Percentiles rank a stretch among this genome's conserved stretches.
Evolutionary conservation across 2,113 vertebrate genomes (phyloP).

Genomic region (Paracanthobrama guichenoti): DNA sequence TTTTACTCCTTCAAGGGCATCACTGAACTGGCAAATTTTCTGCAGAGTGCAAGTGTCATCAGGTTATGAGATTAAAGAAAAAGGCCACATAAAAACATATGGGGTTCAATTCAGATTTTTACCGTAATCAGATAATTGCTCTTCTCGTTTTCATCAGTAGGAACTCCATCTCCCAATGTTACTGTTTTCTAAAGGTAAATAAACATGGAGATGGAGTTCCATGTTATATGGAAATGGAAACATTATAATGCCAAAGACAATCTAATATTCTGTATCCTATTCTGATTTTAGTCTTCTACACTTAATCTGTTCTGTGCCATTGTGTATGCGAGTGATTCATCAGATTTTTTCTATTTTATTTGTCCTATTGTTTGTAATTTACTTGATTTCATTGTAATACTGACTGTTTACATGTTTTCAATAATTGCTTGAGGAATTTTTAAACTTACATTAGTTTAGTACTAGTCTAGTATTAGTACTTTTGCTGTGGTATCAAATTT

Average conservation of each 20-base stretch:
- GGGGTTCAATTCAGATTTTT: not conserved
- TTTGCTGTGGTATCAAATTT: not conserved
- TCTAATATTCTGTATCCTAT: not conserved
- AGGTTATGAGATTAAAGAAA: not conserved
- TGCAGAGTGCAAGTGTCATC: constrained; percentile 45
- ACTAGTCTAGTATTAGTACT: not conserved
- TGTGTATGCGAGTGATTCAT: too few relatives aligned
- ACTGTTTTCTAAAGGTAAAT: constrained; percentile 46
- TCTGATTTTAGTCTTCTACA: not conserved
- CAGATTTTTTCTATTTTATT: not conserved
- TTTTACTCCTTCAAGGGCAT: constrained; percentile 43
- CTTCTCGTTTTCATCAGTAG: constrained; percentile 40
- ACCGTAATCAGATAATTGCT: constrained; percentile 48
- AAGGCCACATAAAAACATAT: not conserved
- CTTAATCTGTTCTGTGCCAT: not conserved
- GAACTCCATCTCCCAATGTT: constrained; percentile 48
- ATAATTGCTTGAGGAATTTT: not conserved
- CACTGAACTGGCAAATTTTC: constrained; percentile 72
- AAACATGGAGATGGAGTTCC: too few relatives aligned
- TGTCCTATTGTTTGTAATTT: not conserved
- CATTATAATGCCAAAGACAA: not conserved
- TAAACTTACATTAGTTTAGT: not conserved
- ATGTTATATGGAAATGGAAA: not conserved
- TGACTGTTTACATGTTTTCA: not conserved
- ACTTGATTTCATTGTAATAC: not conserved